Base-by-base conservation (phyloP, 23 tunicate genomes). In the Halocynthia roretzi region DNA sequence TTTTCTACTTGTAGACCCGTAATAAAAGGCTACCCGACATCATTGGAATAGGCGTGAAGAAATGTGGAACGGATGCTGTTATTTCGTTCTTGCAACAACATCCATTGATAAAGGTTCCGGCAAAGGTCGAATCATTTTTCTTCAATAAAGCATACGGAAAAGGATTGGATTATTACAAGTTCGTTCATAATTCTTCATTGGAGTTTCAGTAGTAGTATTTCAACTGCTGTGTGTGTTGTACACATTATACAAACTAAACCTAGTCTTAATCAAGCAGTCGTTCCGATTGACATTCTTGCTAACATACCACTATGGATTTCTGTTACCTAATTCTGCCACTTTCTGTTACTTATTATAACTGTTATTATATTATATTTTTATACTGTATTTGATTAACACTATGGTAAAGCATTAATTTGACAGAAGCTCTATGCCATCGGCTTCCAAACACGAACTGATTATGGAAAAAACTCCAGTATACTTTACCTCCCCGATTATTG, bases 31-130 rank as follows among this genome's bases (percentile, higher is more conserved):
- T 82, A 17, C 94, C 94, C 14, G 53, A 77, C 7, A 67, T 78
- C 6, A 82, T 87, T 31, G 87, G 87, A 49, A 77, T 87, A 54
- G 94, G 94, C 8, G 78, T 78, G 31, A 83, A 79, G 54, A 87
- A 87, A 52, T 87, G 94, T 77, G 94, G 94, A 52, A 87, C 94
- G 6, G 94, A 72, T n/a, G 87, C 87, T 14, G 54, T 82, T 7
- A 77, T 84, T 17, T 51, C 62, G 17, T 87, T 87, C 72, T 60
- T 87, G 7, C 58, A 70, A 6, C 88, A 84, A n/a, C 88, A 84
- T 84, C 88, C 88, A 14, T 71, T 77, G 50, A 60, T 84, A 17
- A 50, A 51, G 57, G 4, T 71, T 21, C 88, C 88, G 0, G 11
- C 10, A 10, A 8, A 71, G 15, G 48, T 53, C 15, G 88, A 84